Evolutionary conservation across 2,113 vertebrate species (phyloP).

Genomic region (Mormyrus lacerda): DNA sequence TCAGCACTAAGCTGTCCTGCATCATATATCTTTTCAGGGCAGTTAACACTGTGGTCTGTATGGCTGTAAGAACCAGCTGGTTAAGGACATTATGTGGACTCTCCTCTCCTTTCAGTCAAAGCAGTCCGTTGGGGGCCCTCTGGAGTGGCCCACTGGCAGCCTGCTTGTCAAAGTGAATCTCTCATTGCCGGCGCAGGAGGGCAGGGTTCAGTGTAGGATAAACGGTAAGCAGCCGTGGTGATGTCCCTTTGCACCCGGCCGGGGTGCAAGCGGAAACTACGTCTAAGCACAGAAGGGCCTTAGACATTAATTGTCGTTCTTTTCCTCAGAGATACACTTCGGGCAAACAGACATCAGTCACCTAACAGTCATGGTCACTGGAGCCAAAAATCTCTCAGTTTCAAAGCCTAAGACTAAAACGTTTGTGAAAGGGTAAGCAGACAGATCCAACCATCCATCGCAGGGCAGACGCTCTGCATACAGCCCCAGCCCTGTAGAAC

Average conservation of each 20-base stretch:
- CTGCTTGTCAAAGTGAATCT: constrained; percentile 51
- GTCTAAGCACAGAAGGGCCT: too few relatives aligned
- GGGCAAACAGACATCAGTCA: constrained; percentile 37
- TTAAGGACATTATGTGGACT: neutral
- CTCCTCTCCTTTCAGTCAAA: constrained; percentile 42
- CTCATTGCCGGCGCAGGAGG: constrained; percentile 15
- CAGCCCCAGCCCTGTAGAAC: neutral
- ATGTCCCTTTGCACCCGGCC: neutral
- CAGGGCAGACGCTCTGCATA: neutral
- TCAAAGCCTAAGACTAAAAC: constrained; percentile 52
- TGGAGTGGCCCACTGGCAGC: constrained; percentile 38
- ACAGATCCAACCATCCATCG: constrained; percentile 18
- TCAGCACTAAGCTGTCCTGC: neutral
- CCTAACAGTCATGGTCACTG: constrained; percentile 61
- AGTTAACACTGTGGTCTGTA: neutral
- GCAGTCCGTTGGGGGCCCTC: constrained; percentile 33
- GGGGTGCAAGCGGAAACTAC: neutral
- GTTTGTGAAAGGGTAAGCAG: constrained; percentile 66
- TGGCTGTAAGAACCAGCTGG: neutral
- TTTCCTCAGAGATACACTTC: constrained; percentile 38
- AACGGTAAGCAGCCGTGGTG: constrained; percentile 36
- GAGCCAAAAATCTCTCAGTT: constrained; percentile 54
- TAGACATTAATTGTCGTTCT: neutral
- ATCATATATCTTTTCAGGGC: neutral
- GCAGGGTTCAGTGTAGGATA: constrained; percentile 26